Conservation (phyloP, 2,113 vertebrate species). For the Neofelis nebulosa region DNA sequence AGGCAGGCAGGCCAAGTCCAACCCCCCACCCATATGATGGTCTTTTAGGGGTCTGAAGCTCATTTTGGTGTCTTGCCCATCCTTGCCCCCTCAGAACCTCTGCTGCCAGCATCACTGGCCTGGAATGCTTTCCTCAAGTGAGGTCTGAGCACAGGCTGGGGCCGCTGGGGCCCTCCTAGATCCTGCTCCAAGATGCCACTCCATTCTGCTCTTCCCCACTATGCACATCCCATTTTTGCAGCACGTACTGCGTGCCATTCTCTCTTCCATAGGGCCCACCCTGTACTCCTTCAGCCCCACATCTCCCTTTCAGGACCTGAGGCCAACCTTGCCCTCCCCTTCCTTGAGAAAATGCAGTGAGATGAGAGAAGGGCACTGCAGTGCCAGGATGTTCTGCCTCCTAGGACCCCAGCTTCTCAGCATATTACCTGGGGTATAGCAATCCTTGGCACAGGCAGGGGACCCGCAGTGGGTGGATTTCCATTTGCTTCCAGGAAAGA, state of each 20-base stretch:
- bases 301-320: not conserved
- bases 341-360: not conserved
- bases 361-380: no score
- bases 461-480: not conserved
- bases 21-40: no score
- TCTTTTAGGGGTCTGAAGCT: not conserved
- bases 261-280: not conserved
- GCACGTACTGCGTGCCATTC: fast-evolving
- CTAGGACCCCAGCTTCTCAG: not conserved
- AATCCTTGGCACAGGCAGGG: not conserved
- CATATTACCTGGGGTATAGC: not conserved
- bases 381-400: not conserved
- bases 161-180: no score
- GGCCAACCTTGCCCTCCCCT: not conserved
- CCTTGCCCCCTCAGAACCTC: fast-evolving
- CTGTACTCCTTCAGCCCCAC: not conserved
- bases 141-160: not conserved
- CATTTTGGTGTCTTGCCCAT: not conserved
- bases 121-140: not conserved
- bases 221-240: no score
- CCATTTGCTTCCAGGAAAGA: not conserved
- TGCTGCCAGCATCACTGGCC: not conserved
- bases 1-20: not conserved
- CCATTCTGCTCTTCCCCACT: not conserved
- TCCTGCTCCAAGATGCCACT: not conserved